Conservation (phyloP, 1,140 invertebrate species). For the Camponotus pennsylvanicus region DNA sequence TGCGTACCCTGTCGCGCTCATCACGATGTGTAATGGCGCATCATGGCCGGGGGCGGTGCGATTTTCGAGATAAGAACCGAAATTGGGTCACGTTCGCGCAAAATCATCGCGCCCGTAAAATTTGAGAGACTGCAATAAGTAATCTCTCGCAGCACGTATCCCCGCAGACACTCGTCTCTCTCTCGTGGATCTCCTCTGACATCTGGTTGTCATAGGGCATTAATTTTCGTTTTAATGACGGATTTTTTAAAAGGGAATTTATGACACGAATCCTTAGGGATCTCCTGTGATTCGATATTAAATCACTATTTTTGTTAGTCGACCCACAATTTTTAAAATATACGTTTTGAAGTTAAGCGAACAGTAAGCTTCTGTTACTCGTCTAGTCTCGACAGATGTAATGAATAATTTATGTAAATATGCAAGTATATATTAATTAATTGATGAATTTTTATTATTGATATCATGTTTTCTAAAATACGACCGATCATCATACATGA, state of each 20-base stretch:
- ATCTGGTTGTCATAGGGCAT: background rate
- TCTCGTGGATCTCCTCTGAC: too few relatives aligned
- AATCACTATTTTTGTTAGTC: background rate
- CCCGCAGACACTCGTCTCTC: background rate
- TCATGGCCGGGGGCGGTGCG: background rate
- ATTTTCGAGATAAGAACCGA: background rate
- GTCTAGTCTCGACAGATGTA: background rate
- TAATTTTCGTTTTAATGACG: background rate
- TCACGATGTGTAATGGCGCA: conserved; percentile 12
- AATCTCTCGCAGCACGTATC: background rate
- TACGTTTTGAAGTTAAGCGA: background rate
- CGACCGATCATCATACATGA: too few relatives aligned
- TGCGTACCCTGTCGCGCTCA: background rate
- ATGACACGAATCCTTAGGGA: background rate
- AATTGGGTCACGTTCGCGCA: background rate
- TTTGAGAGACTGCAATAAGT: too few relatives aligned
- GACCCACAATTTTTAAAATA: too few relatives aligned
- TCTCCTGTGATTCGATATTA: too few relatives aligned
- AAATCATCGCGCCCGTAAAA: background rate
- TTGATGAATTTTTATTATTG: background rate
- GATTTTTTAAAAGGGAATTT: background rate
- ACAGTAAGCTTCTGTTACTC: background rate
- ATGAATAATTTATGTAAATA: too few relatives aligned
- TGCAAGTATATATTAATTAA: background rate
- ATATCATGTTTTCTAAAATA: background rate